phyloP scores from a whole-genome alignment of 1,140 invertebrate genomes.

The Bradysia coprophila region DNA sequence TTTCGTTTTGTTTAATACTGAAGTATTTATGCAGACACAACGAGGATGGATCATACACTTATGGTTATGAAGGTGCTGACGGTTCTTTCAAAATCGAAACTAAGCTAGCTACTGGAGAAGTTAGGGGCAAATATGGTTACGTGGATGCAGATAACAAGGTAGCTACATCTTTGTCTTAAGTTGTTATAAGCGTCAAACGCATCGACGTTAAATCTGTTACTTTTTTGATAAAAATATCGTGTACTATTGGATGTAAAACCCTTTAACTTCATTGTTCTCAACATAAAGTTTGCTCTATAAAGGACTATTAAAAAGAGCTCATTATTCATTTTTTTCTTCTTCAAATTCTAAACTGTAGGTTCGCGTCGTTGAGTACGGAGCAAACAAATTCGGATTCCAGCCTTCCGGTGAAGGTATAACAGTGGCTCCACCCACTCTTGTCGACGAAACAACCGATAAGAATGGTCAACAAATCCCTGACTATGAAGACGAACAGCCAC shows the following conservation, averaged over 20 bases:
- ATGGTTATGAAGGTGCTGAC: constrained; percentile 67
- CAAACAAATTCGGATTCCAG: constrained; percentile 71
- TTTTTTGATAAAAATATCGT: too few relatives aligned
- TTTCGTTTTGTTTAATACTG: neutral
- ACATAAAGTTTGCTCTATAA: too few relatives aligned
- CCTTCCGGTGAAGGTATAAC: constrained; percentile 71
- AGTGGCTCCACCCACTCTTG: constrained; percentile 57
- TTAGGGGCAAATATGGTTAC: constrained; percentile 74
- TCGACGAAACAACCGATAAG: constrained; percentile 45
- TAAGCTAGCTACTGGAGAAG: constrained; percentile 54
- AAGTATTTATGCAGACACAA: constrained; percentile 42
- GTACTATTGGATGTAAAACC: too few relatives aligned
- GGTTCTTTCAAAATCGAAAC: constrained; percentile 77
- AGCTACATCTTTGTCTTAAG: too few relatives aligned
- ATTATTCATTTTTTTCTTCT: too few relatives aligned
- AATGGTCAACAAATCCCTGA: constrained; percentile 24
- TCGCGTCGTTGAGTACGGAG: constrained; percentile 71
- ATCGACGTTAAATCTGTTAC: too few relatives aligned
- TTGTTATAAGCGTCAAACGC: too few relatives aligned
- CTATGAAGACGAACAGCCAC: constrained; percentile 26
- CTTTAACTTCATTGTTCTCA: too few relatives aligned
- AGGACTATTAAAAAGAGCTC: too few relatives aligned
- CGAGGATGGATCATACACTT: constrained; percentile 72
- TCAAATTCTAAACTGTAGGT: constrained; percentile 30
- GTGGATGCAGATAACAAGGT: constrained; percentile 62